Percentiles rank a stretch among this genome's conserved stretches.
Evolutionary conservation across 2,113 vertebrate genomes (phyloP).

Genomic region (Furnarius figulus): DNA sequence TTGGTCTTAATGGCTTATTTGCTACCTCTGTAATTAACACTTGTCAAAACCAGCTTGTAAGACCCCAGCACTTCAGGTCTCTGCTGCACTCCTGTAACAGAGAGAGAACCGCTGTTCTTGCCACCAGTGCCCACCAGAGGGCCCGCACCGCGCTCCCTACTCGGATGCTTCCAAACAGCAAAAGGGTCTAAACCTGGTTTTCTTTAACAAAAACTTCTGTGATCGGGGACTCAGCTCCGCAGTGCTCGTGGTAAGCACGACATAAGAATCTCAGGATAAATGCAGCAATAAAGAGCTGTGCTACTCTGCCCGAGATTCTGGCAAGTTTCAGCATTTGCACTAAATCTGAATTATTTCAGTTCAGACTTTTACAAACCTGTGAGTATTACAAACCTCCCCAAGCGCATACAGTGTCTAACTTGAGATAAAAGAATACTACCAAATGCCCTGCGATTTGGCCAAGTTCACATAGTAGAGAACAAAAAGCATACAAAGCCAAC

Average conservation of each 20-base stretch:
- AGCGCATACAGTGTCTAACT: background rate
- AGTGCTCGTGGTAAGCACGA: background rate
- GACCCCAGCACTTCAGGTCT: no score
- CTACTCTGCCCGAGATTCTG: background rate
- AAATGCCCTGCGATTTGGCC: background rate
- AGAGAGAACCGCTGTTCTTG: background rate
- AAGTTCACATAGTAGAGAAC: background rate
- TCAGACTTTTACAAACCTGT: background rate
- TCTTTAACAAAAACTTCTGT: background rate
- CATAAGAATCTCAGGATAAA: background rate
- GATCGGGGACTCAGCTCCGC: background rate
- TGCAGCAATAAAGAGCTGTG: background rate
- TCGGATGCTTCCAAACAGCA: background rate
- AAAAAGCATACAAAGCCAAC: background rate
- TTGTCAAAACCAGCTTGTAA: background rate
- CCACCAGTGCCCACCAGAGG: background rate
- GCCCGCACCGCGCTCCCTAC: background rate
- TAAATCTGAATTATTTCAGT: background rate
- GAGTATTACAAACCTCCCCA: background rate
- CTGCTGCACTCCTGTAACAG: accelerated
- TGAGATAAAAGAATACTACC: background rate
- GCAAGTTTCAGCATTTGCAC: background rate
- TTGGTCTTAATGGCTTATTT: background rate
- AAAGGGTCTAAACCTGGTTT: background rate
- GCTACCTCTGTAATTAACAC: background rate